Percentiles rank a stretch among this genome's conserved stretches.
Evolutionary conservation across 2,113 vertebrate genomes (phyloP).

Genomic region (Struthio camelus): DNA sequence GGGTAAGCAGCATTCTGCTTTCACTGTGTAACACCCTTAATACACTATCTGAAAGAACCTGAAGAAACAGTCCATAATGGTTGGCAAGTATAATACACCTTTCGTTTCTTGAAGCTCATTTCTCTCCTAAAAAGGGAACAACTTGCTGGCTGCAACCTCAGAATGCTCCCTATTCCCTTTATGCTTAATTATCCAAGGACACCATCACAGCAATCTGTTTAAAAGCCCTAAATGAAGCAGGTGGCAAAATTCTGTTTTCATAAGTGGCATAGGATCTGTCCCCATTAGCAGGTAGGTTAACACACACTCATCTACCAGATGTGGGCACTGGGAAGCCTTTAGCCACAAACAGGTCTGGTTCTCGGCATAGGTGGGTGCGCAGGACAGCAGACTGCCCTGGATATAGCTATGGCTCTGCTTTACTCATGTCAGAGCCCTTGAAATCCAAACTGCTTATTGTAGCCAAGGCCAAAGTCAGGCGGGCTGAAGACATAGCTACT

Average conservation of each 20-base stretch:
- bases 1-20: not conserved
- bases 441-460: not conserved
- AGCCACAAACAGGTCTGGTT: not conserved
- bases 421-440: not conserved
- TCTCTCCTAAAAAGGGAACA: not conserved
- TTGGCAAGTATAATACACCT: not conserved
- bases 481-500: not conserved
- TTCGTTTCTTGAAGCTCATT: not conserved
- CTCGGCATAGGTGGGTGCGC: not conserved
- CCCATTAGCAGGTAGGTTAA: no score
- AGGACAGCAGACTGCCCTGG: not conserved
- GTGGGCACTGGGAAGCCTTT: not conserved
- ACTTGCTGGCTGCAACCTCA: not conserved
- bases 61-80: not conserved
- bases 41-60: not conserved
- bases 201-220: not conserved
- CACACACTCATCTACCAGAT: rapidly evolving
- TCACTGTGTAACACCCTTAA: not conserved
- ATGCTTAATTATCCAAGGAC: not conserved
- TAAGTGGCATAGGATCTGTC: not conserved
- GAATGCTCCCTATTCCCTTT: no score
- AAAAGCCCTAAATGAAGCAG: no score
- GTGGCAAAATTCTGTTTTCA: not conserved
- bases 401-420: not conserved
- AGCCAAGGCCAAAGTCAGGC: not conserved